phyloP scores from a whole-genome alignment of 2,888 invertebrate genomes.

The Melieria omissa region DNA sequence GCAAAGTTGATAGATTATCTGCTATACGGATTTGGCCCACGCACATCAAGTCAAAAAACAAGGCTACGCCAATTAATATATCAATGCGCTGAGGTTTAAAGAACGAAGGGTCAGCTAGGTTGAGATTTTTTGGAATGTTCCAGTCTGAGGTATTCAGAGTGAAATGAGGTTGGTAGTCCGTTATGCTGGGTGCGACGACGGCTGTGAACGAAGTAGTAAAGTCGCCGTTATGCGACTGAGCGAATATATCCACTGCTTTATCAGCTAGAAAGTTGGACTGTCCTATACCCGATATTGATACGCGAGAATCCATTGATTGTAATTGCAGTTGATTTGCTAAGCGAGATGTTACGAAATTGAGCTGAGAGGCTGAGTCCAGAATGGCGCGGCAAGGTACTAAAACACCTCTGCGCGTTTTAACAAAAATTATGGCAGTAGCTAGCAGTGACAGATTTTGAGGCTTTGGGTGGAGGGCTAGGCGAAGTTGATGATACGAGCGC shows the following conservation, averaged over 20 bases:
- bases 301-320: slow-evolving; percentile 20
- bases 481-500: too few relatives aligned
- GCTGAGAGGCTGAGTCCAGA: slow-evolving; percentile 31
- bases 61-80: slow-evolving; percentile 41
- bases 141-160: slow-evolving; percentile 31
- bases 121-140: slow-evolving; percentile 41
- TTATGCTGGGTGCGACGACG: slow-evolving; percentile 31
- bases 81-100: slow-evolving; percentile 39
- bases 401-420: slow-evolving; percentile 35
- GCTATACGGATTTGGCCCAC: slow-evolving; percentile 42
- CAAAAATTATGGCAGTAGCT: slow-evolving; percentile 25
- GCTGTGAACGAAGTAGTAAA: slow-evolving; percentile 30
- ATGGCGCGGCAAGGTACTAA: slow-evolving; percentile 37
- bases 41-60: slow-evolving; percentile 45
- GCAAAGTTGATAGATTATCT: slow-evolving; percentile 35
- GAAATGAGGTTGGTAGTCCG: slow-evolving; percentile 35
- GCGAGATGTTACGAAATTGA: slow-evolving; percentile 31
- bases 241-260: slow-evolving; percentile 33
- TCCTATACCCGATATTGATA: slow-evolving; percentile 37
- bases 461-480: too few relatives aligned
- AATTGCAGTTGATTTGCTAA: slow-evolving; percentile 39
- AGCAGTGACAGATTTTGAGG: background rate
- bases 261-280: slow-evolving; percentile 37
- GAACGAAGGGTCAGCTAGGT: slow-evolving; percentile 43
- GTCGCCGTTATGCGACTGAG: slow-evolving; percentile 27